These are phyloP conservation scores for Eurois occulta DNA, from an alignment of 2,888 invertebrate genomes.

Conservation along the genomic window DNA sequence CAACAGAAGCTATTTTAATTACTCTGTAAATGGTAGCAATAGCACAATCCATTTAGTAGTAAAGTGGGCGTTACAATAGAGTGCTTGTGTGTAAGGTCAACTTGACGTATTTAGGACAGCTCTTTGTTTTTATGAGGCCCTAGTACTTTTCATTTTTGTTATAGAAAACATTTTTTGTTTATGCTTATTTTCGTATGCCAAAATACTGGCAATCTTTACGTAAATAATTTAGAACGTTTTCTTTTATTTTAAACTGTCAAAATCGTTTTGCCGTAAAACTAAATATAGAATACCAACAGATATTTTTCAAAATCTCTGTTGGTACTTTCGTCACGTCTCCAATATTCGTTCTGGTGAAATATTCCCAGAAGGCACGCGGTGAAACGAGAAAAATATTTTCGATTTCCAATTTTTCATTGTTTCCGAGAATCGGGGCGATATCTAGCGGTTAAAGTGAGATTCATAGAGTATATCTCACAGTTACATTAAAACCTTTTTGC, in stretches of 20 bases:
- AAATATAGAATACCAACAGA: not conserved
- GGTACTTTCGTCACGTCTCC: not conserved
- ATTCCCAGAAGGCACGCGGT: not conserved
- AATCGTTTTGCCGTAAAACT: not conserved
- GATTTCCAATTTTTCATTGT: conserved; percentile 23
- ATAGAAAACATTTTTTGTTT: not conserved
- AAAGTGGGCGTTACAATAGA: conserved; percentile 42
- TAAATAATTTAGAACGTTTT: not conserved
- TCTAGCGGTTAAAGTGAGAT: not conserved
- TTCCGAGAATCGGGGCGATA: not conserved
- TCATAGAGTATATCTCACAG: not conserved
- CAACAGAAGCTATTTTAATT: conserved; percentile 53
- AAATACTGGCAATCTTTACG: not conserved
- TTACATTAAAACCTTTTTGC: not conserved
- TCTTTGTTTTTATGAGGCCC: conserved; percentile 33
- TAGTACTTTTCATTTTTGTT: conserved; percentile 30
- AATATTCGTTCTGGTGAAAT: conserved; percentile 11
- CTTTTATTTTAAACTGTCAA: not conserved
- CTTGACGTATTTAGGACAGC: not conserved
- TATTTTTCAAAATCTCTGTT: not conserved
- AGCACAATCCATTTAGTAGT: conserved; percentile 35
- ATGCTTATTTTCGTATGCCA: too few relatives aligned
- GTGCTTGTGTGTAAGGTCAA: conserved; percentile 31
- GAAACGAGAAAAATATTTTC: conserved; percentile 21
- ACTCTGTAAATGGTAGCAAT: conserved; percentile 40